Base-by-base conservation (phyloP, 2,888 invertebrate genomes). In the Andrena marginata region DNA sequence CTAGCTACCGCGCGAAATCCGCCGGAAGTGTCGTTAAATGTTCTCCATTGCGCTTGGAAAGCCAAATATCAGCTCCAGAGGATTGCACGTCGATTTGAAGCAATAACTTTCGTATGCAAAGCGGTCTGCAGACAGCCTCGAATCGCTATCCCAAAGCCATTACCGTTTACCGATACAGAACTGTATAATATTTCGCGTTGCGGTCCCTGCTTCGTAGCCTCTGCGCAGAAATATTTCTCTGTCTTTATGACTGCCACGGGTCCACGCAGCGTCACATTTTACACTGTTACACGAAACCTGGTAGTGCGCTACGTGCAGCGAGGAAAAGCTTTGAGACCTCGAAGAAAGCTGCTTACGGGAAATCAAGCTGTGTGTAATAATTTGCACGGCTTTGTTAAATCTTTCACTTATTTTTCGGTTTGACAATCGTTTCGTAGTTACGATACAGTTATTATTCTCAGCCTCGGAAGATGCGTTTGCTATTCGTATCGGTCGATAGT, bases 141-240 rank as follows among this genome's bases (percentile, higher is more conserved):
- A 59, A 82, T 86, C 73, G 80, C 80, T 73, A 73, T 80, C 59
- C 68, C 51, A 48, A 59, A 29, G 68, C 63, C 77, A 65, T 84
- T 84, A 84, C 56, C 75, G 71, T 86, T 72, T 72, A 72, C 79
- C 84, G 74, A 84, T 77, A 84, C 77, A 75, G 70, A 80, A 82
- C 71, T 75, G 77, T 70, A 82, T 82, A 86, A 87, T 77, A 86
- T 86, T 33, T 65, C 69, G 42, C 20, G 23, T 65, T 51, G 62
- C 54, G 77, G 60, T 73, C 56, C 42, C 67, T 64, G 60, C 10
- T 29, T 26, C 60, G 59, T 31, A 54, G 49, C 63, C 20, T 76
- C 69, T 49, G 56, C 48, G 6, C 16, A 60, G 71, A 62, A 71
- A 65, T 77, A 77, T 54, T 60, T 71, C 26, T 16, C n/a, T 60